These are phyloP conservation scores for Neocloeon triangulifer DNA, from an alignment of 1,140 invertebrate species.

Conservation along the genomic window DNA sequence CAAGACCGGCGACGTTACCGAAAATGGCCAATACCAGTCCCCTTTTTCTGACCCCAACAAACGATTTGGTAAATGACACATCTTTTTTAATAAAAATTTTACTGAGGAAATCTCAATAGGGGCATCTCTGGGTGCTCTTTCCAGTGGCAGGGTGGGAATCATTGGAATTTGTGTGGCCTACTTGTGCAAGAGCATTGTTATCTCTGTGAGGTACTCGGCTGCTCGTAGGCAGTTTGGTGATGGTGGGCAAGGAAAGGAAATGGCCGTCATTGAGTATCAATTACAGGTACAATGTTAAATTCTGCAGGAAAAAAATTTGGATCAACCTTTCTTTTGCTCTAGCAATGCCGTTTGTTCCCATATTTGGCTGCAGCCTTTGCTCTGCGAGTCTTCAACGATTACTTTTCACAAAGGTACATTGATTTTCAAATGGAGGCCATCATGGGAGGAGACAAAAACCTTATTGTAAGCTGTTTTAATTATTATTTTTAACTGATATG, in stretches of 20 bases:
- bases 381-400: constrained; percentile 45
- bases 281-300: constrained; percentile 33
- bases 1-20: constrained; percentile 64
- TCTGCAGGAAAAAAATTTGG: constrained; percentile 2
- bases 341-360: constrained; percentile 85
- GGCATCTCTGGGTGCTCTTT: constrained; percentile 63
- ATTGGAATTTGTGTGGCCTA: constrained; percentile 23
- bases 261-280: constrained; percentile 78
- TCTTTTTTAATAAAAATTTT: too few species aligned
- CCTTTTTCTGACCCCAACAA: constrained; percentile 20
- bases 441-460: constrained; percentile 11
- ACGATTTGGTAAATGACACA: constrained; percentile 19
- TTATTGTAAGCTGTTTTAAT: too few species aligned
- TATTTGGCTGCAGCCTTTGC: constrained; percentile 61
- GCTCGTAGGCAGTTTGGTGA: constrained; percentile 70
- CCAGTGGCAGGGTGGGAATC: constrained; percentile 33
- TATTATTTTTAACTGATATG: too few species aligned
- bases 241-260: constrained; percentile 34
- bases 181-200: constrained; percentile 46
- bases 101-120: too few species aligned
- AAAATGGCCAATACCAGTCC: constrained; percentile 51
- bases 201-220: constrained; percentile 76
- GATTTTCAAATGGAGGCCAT: constrained; percentile 14
- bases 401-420: constrained; percentile 13
- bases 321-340: constrained; percentile 11